A percentile compares a stretch with the other conserved stretches of the same genome.
These are phyloP conservation scores for Hippolais icterina DNA, from an alignment of 2,113 vertebrate genomes.

Conservation along the genomic window DNA sequence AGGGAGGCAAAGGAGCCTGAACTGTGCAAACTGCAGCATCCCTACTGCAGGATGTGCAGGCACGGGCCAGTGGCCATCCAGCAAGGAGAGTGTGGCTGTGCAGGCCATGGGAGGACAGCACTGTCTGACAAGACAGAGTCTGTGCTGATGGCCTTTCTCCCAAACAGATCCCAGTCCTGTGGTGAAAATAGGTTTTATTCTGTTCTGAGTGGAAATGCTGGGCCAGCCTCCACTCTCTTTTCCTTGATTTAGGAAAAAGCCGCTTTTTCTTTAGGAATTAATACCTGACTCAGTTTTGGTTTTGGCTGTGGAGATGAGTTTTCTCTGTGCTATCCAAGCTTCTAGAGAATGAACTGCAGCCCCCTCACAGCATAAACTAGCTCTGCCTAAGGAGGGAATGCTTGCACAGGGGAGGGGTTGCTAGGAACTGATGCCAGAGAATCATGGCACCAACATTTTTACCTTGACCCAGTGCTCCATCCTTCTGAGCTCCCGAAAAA, in stretches of 20 bases:
- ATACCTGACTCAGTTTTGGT: background rate
- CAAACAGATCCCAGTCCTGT: background rate
- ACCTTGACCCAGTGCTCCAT: background rate
- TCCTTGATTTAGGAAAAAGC: background rate
- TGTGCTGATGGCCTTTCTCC: fast-evolving
- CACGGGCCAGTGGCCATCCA: fast-evolving
- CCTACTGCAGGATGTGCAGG: background rate
- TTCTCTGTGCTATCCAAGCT: background rate
- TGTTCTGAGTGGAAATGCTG: background rate
- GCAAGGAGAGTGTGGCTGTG: fast-evolving
- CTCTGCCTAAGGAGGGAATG: background rate
- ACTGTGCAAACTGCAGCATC: fast-evolving
- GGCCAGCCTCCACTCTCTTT: background rate
- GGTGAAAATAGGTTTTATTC: background rate
- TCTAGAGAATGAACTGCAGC: background rate
- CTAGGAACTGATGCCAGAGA: background rate
- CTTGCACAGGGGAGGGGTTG: background rate
- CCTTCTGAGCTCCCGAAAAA: background rate
- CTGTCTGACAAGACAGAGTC: background rate
- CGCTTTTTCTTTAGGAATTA: background rate
- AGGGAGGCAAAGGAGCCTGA: background rate
- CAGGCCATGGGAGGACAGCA: background rate
- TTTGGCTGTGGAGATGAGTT: background rate
- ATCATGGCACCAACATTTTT: background rate
- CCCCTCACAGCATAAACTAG: background rate